Evolutionary conservation across 2,888 invertebrate species (phyloP), one percentile per base, ranked within the genome.

Genomic region (Tyria jacobaeae): DNA sequence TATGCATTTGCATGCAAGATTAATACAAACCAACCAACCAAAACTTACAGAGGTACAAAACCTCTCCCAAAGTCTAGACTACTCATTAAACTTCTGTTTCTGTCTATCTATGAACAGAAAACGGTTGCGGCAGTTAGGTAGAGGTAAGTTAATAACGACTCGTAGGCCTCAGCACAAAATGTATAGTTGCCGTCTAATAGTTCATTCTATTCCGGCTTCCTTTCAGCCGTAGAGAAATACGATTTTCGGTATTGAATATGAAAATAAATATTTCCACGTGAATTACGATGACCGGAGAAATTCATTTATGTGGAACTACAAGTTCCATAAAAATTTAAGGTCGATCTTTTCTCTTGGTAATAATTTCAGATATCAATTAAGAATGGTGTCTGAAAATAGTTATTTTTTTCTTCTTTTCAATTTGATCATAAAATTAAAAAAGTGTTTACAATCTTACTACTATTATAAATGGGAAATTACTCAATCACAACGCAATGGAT

Each of bases 121-220:
- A 66, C 64, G 63, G 63, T 64, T 69, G 65, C 63, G 48, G 50
- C 66, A 78, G 73, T 75, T 73, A 79, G 76, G 75, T 78, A 79
- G 69, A 62, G 67, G 66, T 59, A 74, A 73, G 77, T 74, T 79
- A 78, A 79, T 82, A 75, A 78, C 75, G 76, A 82, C 77, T 76
- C 74, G 68, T 74, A 74, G 75, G 76, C 64, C 44, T 12, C 72
- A 70, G 70, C 71, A 57, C 65, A 56, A 65, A 70, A 82, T 85
- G 83, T 76, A 83, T 80, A 66, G 65, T 65, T 62, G 58, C n/a
- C 63, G 66, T 69, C 78, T 77, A 78, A 78, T 66, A 58, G 75
- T 57, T 69, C 62, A 68, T 67, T 68, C 58, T 62, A 34, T 51
- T 59, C 31, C 35, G 10, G 24, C 49, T 48, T 17, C 48, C 34